These are phyloP conservation scores for Brachyhypopomus occidentalis DNA, from an alignment of 2,113 vertebrate species.

Conservation along the genomic window DNA sequence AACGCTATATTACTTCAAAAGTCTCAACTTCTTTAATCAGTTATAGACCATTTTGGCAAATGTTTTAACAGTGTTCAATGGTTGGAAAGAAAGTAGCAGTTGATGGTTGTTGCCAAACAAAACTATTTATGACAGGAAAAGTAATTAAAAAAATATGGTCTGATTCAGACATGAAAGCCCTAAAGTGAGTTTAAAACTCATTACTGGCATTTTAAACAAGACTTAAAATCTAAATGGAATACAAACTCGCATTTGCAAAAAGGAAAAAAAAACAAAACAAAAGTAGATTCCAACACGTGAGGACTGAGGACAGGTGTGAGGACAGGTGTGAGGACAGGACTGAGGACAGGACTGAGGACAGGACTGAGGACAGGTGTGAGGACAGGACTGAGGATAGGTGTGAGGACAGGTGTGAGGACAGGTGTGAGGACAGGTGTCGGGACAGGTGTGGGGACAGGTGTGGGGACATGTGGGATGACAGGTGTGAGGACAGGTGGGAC, in stretches of 20 bases:
- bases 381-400: no score
- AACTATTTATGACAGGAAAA: constrained; percentile 4
- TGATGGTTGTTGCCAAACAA: not conserved
- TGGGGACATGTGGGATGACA: no score
- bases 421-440: no score
- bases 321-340: no score
- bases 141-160: not conserved
- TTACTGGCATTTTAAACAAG: not conserved
- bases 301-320: no score
- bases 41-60: not conserved
- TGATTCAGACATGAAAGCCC: not conserved
- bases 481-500: no score
- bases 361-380: no score
- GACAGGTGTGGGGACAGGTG: no score
- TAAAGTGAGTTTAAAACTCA: not conserved
- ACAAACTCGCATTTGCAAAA: not conserved
- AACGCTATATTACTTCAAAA: constrained; percentile 1
- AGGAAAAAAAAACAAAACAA: no score
- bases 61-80: constrained; percentile 7
- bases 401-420: no score
- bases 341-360: no score
- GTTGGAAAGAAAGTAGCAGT: not conserved
- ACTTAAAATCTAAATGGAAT: not conserved
- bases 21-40: constrained; percentile 1
- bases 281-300: no score